phyloP scores from a whole-genome alignment of 2,797 vertebrate genomes.

The Tapera naevia region DNA sequence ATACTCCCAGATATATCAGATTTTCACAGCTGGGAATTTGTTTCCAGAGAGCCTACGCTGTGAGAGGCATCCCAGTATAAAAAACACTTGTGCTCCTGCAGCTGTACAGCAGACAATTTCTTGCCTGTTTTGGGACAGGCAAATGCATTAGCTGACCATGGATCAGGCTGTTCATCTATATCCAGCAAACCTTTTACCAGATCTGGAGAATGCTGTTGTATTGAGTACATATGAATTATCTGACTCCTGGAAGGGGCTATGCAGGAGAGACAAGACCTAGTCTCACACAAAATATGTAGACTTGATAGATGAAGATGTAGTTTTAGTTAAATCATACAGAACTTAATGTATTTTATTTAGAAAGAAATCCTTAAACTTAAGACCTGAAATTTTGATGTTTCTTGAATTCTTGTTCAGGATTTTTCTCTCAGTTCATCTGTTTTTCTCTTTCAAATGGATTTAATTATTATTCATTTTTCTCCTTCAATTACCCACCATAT shows the following conservation, averaged over 20 bases:
- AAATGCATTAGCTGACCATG: accelerated
- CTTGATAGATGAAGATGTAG: neutral
- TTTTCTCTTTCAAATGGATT: neutral
- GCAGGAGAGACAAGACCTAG: neutral
- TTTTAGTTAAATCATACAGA: neutral
- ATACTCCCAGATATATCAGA: neutral
- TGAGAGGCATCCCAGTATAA: neutral
- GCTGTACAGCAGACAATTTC: neutral
- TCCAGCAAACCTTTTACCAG: neutral
- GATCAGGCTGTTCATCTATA: neutral
- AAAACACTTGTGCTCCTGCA: accelerated
- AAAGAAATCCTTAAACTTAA: neutral
- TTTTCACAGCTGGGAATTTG: neutral
- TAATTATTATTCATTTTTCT: neutral
- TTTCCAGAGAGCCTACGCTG: neutral
- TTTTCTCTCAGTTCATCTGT: neutral
- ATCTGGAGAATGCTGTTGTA: neutral
- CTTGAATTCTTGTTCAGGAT: neutral
- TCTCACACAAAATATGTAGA: neutral
- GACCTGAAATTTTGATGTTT: neutral
- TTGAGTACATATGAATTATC: neutral
- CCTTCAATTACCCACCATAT: neutral
- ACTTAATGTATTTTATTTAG: neutral
- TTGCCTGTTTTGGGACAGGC: neutral
- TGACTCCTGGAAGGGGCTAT: neutral